Base-by-base conservation (phyloP, 2,113 vertebrate genomes). In the Charadrius vociferus region DNA sequence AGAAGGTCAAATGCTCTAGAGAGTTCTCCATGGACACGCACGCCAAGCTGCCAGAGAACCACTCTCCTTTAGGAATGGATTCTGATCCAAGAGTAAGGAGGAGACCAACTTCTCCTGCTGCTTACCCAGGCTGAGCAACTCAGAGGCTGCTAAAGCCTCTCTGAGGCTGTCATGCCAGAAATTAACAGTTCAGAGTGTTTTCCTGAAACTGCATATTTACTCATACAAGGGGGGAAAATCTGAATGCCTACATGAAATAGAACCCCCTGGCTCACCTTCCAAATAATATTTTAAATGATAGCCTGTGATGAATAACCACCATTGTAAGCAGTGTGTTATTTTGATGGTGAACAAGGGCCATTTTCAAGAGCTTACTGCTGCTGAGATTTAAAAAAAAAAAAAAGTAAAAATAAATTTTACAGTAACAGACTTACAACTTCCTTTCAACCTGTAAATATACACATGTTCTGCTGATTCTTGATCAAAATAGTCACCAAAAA, bases 21-120 rank as follows among this genome's bases (percentile, higher is more conserved):
- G 47, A 79, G n/a, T 36, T 86, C 77, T 89, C 41, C 26, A 17
- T 12, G 37, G 45, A 15, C 8, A 8, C 22, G 22, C 4, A 4
- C 0, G 2, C 6, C 0, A 0, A 36, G 56, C 49, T 93, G 65
- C 43, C 43, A n/a, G 36, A 70, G 50, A 39, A 6, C 21, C 2
- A 0, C 11, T 37, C 11, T 55, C 23, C 65, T 50, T 78, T 56
- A 61, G 56, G 49, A 72, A 68, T 9, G 39, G n/a, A 39, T 79
- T 93, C 61, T 63, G 27, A 63, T 23, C 20, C 67, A 68, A 58
- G 34, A 77, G 30, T 12, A 53, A 86, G 58, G 36, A 92, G n/a
- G 24, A 62, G 24, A 95, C 53, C 4, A 22, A 24, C 27, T 10
- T 65, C 32, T 45, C 23, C 43, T 75, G 34, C 74, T 81, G 20